phyloP scores from a whole-genome alignment of 2,888 invertebrate species.

The Gortyna flavago region DNA sequence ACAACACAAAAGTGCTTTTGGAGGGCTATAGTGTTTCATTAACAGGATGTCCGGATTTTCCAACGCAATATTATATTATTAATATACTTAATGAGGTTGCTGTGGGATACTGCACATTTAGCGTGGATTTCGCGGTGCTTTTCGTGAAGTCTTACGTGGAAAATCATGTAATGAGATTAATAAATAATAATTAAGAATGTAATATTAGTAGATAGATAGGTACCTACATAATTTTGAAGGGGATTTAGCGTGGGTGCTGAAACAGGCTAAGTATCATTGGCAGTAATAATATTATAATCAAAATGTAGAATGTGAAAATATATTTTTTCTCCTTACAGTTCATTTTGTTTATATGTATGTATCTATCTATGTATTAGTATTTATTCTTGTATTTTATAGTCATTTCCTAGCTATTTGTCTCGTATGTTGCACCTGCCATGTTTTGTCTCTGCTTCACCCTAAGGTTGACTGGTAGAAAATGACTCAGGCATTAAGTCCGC shows the following conservation, averaged over 20 bases:
- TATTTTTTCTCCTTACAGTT: too few species aligned
- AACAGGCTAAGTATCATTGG: not conserved
- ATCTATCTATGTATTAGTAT: too few species aligned
- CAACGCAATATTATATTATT: conserved; percentile 44
- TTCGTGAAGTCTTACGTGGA: conserved; percentile 16
- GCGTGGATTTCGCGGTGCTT: conserved; percentile 21
- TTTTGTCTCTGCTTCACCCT: too few species aligned
- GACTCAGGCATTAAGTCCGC: too few species aligned
- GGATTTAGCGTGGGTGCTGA: not conserved
- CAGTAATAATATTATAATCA: not conserved
- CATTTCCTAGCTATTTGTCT: too few species aligned
- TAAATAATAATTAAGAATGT: conserved; percentile 17
- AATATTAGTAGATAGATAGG: not conserved
- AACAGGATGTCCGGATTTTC: conserved; percentile 43
- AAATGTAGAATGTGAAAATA: not conserved
- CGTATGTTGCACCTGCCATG: too few species aligned
- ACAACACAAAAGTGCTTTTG: conserved; percentile 43
- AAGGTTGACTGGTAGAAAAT: too few species aligned
- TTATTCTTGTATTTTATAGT: too few species aligned
- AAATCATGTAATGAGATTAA: conserved; percentile 14
- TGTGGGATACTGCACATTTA: conserved; percentile 7
- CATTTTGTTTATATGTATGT: too few species aligned
- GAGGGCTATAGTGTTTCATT: conserved; percentile 46
- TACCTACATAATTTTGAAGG: not conserved
- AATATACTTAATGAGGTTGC: conserved; percentile 28